Evolutionary conservation across 2,113 vertebrate species (phyloP).

Genomic region (Geococcyx californianus): DNA sequence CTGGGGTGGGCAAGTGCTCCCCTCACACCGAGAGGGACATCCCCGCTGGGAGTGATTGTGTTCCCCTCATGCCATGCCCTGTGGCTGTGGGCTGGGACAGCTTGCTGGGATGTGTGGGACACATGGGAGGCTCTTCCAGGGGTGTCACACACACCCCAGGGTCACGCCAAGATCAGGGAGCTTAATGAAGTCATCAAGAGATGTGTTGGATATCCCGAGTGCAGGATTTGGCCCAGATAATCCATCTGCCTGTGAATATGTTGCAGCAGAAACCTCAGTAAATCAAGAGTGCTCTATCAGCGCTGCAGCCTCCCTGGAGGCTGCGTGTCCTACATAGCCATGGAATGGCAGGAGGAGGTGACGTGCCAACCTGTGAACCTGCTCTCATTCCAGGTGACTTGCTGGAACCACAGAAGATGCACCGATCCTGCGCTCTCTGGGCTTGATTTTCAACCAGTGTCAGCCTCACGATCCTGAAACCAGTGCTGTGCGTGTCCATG

Average conservation of each 20-base stretch:
- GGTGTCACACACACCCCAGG: rapidly evolving
- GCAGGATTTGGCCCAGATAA: constrained; percentile 1
- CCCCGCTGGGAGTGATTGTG: background rate
- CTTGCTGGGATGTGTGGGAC: background rate
- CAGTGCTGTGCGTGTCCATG: rapidly evolving
- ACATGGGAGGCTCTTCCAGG: background rate
- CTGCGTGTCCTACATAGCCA: constrained; percentile 4
- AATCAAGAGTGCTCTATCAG: background rate
- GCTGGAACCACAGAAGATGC: background rate
- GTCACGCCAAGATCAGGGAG: rapidly evolving
- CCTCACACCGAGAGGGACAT: rapidly evolving
- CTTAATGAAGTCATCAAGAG: background rate
- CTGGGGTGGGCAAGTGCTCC: rapidly evolving
- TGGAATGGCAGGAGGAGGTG: background rate
- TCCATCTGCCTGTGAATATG: background rate
- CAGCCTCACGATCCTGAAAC: rapidly evolving
- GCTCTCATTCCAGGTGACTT: background rate
- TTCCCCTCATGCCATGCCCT: rapidly evolving
- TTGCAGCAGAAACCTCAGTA: background rate
- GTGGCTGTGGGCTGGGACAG: background rate
- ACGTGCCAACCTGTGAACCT: background rate
- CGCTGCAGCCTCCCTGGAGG: background rate
- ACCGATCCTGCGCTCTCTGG: rapidly evolving
- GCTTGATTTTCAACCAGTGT: rapidly evolving
- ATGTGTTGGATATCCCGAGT: background rate